These are phyloP conservation scores for Phoxinus dragarum DNA, from an alignment of 2,797 vertebrate species.

Conservation along the genomic window DNA sequence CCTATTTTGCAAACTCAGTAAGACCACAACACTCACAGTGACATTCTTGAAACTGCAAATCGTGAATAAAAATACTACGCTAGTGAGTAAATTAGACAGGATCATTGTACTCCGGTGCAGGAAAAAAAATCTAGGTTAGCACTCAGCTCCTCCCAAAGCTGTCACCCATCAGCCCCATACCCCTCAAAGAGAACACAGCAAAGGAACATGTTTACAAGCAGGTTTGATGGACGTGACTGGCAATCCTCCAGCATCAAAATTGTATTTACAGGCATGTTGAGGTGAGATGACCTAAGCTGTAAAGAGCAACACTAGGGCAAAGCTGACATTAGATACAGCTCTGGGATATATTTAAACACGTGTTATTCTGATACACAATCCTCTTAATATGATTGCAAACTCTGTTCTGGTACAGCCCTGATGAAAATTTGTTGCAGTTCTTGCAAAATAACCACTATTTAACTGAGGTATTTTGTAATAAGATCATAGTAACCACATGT, in stretches of 20 bases:
- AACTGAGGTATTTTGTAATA: background rate
- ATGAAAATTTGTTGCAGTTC: background rate
- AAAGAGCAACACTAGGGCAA: background rate
- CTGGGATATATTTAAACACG: background rate
- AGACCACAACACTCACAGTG: constrained; percentile 15
- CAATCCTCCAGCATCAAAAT: constrained; percentile 66
- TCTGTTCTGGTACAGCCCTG: background rate
- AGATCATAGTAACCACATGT: background rate
- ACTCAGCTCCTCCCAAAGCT: constrained; percentile 51
- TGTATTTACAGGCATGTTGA: constrained; percentile 66
- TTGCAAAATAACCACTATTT: background rate
- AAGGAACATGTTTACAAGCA: constrained; percentile 55
- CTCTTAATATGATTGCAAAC: background rate
- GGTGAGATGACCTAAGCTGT: constrained; percentile 59
- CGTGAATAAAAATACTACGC: constrained; percentile 26
- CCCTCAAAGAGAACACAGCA: constrained; percentile 30
- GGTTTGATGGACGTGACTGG: constrained; percentile 58
- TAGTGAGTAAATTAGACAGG: constrained; percentile 24
- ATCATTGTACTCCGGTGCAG: constrained; percentile 24
- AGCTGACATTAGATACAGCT: constrained; percentile 3
- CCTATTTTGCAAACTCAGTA: constrained; percentile 18
- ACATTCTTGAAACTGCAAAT: constrained; percentile 36
- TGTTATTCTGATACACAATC: background rate
- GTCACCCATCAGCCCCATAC: constrained; percentile 50
- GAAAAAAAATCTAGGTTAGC: constrained; percentile 62